Evolutionary conservation across 2,888 invertebrate species (phyloP), one percentile per base, ranked within the genome.

Genomic region (Dynastes tityus): DNA sequence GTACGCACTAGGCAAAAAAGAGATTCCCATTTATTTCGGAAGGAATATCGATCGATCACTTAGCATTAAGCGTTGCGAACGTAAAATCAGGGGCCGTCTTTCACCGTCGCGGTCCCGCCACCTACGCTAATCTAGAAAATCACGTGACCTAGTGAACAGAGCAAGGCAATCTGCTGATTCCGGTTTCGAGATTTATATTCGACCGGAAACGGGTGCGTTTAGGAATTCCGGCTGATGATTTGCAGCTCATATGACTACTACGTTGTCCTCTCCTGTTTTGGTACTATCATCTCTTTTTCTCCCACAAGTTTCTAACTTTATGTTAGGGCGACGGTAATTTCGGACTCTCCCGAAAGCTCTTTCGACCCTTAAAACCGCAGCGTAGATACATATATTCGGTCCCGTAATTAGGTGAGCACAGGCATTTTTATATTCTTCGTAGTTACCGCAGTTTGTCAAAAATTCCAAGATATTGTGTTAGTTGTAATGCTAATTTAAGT

Each of bases 181-280:
- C 87, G 87, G 86, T 84, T 83, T 83, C 84, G 86, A 73, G 86
- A 87, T 87, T 87, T 87, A 85, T 85, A 84, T 85, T 83, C 82
- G 83, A 85, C 84, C 87, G 89, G 89, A 89, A 89, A 86, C 87
- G 89, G 90, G 90, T 90, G 90, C 89, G 88, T 87, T 90, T 90
- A 91, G 91, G 91, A 91, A 91, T 91, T 91, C 91, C 91, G 91
- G 89, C 86, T 82, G 88, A 90, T 91, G 91, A 91, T 91, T 91
- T 91, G 91, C 91, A 89, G 89, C 87, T 85, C 86, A 84, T 85
- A 85, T 87, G 86, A 82, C 83, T 82, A 81, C 80, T 73, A 64
- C 37, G 51, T 65, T 51, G 78, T 40, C 78, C 73, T 65, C 73
- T 65, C 63, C 40, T 45, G 73, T 45, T 73, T 37, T 13, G 73